Evolutionary conservation across 2,113 vertebrate genomes (phyloP).

Genomic region (Plestiodon gilberti): DNA sequence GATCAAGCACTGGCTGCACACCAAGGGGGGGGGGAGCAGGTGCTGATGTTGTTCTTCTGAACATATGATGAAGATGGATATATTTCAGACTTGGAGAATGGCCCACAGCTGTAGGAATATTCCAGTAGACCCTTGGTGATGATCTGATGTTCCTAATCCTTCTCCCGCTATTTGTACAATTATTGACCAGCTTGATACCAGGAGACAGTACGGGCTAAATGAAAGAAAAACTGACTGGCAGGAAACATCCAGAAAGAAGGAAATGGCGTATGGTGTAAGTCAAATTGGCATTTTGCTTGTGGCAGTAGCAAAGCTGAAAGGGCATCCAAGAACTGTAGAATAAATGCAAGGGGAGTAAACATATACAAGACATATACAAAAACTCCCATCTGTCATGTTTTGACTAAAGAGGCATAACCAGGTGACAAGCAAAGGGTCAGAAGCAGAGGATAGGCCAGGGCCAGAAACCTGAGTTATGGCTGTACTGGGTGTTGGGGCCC

Average conservation of each 20-base stretch:
- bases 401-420: too few species aligned
- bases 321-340: neutral
- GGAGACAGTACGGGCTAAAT: neutral
- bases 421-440: too few species aligned
- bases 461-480: too few species aligned
- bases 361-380: too few species aligned
- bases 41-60: neutral
- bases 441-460: too few species aligned
- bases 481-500: too few species aligned
- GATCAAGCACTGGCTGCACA: neutral
- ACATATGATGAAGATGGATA: neutral
- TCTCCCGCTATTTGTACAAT: neutral
- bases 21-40: neutral
- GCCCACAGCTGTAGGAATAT: neutral
- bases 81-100: neutral
- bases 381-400: too few species aligned
- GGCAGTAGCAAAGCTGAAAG: neutral
- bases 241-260: neutral
- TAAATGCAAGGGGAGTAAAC: neutral
- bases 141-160: neutral
- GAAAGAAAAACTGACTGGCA: neutral
- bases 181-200: neutral
- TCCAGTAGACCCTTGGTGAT: neutral
- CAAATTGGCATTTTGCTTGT: constrained; percentile 8
- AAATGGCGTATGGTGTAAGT: neutral